Evolutionary conservation across 2,797 vertebrate species (phyloP).

Genomic region (Brachyalestes nurse): DNA sequence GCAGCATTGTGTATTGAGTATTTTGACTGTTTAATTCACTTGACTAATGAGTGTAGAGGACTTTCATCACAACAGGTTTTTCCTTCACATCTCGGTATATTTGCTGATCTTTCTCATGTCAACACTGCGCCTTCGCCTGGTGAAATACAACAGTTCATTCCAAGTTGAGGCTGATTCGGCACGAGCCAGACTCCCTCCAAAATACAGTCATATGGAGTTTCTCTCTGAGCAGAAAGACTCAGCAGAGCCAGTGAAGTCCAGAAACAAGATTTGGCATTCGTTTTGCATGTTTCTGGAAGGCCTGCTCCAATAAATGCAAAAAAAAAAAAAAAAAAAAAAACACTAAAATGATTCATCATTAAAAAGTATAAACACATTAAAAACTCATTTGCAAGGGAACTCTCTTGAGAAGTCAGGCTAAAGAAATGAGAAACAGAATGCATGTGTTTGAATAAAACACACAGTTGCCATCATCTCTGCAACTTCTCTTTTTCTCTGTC

Average conservation of each 20-base stretch:
- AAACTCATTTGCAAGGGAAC: neutral
- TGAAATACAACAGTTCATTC: neutral
- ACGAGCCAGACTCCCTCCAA: neutral
- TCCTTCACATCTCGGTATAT: neutral
- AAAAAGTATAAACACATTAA: neutral
- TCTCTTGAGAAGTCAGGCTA: neutral
- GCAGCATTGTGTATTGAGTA: no score
- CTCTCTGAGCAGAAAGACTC: neutral
- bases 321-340: neutral
- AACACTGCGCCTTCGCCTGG: neutral
- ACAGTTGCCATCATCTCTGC: neutral
- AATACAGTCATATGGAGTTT: neutral
- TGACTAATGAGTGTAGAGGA: neutral
- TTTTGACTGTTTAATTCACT: no score
- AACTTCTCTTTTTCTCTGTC: slow-evolving; percentile 30
- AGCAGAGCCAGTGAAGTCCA: neutral
- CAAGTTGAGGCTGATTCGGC: neutral
- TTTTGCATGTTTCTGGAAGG: neutral
- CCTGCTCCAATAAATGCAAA: neutral
- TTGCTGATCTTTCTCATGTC: no score
- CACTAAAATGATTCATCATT: neutral
- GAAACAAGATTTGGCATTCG: neutral
- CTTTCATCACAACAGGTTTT: neutral
- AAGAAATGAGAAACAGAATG: neutral
- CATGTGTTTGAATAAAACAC: neutral